Evolutionary conservation across 2,888 invertebrate genomes (phyloP).

Genomic region (Encarsia formosa): DNA sequence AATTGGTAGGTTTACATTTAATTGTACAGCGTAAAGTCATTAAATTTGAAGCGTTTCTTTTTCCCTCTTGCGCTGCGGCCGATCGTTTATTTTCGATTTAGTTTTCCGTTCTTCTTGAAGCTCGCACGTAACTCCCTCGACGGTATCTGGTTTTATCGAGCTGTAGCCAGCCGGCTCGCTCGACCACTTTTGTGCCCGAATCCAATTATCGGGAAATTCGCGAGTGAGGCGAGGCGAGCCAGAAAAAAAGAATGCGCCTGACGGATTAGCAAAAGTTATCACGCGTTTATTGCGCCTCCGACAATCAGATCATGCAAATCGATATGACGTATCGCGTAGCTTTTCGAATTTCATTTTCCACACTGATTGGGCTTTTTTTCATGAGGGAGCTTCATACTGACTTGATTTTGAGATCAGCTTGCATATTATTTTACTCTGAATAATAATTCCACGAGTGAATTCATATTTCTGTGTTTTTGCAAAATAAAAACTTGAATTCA

Average conservation of each 20-base stretch:
- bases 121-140: not conserved
- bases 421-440: not conserved
- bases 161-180: not conserved
- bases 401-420: not conserved
- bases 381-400: not conserved
- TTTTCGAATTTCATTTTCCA: constrained; percentile 8
- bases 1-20: too few species aligned
- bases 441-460: not conserved
- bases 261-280: constrained; percentile 17
- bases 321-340: constrained; percentile 23
- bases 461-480: too few species aligned
- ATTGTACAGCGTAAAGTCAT: too few species aligned
- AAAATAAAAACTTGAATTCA: too few species aligned
- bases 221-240: not conserved
- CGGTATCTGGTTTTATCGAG: not conserved
- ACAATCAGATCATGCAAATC: constrained; percentile 20
- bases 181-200: constrained; percentile 7
- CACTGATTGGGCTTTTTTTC: constrained; percentile 27
- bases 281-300: constrained; percentile 18
- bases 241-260: constrained; percentile 5
- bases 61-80: too few species aligned
- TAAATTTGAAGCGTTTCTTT: too few species aligned
- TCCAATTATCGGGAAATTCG: constrained; percentile 17
- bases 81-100: too few species aligned
- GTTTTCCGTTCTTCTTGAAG: not conserved